These are phyloP conservation scores for Mormyrops boulengeri DNA, from an alignment of 2,797 vertebrate genomes.

Conservation along the genomic window DNA sequence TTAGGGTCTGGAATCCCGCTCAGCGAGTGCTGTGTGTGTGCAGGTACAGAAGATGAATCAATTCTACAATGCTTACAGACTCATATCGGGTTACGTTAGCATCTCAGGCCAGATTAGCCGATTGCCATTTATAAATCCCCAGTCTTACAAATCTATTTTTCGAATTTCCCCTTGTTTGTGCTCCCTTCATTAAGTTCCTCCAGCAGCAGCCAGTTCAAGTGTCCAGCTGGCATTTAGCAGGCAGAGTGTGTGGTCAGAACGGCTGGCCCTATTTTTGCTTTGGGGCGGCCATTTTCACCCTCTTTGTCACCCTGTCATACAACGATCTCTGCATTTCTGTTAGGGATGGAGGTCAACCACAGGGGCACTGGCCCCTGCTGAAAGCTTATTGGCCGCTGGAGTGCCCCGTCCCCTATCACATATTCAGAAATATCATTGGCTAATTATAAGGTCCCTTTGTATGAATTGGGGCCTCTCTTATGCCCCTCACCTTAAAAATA, in stretches of 20 bases:
- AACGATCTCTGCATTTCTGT: neutral
- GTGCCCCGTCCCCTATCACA: neutral
- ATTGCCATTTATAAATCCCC: neutral
- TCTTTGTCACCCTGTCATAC: neutral
- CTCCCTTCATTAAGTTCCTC: conserved; percentile 18
- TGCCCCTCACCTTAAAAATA: neutral
- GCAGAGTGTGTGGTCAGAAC: neutral
- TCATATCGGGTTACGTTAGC: conserved; percentile 24
- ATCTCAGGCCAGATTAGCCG: conserved; percentile 27
- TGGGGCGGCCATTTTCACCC: neutral
- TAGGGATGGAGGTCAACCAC: neutral
- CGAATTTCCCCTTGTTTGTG: neutral
- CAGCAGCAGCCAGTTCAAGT: conserved; percentile 11
- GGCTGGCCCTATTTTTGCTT: neutral
- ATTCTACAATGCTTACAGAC: conserved; percentile 38
- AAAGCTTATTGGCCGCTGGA: neutral
- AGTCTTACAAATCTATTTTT: neutral
- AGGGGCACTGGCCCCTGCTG: neutral
- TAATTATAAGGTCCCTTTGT: neutral
- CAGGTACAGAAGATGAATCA: conserved; percentile 36
- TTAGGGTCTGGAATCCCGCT: neutral
- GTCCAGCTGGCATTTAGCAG: neutral
- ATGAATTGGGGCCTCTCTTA: neutral
- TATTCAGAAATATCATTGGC: neutral
- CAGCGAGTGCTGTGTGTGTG: neutral